Evolutionary conservation across 2,888 invertebrate species (phyloP), one percentile per base, ranked within the genome.

Genomic region (Lithophane socia): DNA sequence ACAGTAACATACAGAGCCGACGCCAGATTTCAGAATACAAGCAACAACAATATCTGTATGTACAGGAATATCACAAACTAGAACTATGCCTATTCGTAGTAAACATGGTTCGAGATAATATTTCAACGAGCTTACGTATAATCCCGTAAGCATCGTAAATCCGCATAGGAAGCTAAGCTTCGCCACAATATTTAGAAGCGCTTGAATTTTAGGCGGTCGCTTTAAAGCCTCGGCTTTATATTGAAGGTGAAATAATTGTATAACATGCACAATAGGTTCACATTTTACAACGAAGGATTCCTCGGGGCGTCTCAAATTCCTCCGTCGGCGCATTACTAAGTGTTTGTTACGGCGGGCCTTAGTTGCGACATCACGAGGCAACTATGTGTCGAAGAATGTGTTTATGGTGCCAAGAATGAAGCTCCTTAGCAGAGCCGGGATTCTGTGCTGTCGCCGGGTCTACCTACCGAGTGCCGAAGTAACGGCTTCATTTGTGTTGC

Each of bases 381-480:
- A 96, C 96, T 95, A 96, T 96, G 96, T 95, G 96, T 94, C 94
- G 94, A 95, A 96, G 95, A 96, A 96, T 96, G 96, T 95, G 95
- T 96, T 96, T 96, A 95, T 94, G 94, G 94, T 94, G 95, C 95
- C 95, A 95, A 94, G 94, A 95, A 95, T 95, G 93, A 92, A 93
- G 94, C 96, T 95, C 92, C 94, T 96, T 94, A 95, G 94, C 88
- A 86, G 86, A 85, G 83, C 80, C 81, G 86, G 87, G 84, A 88
- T 88, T 90, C 88, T 87, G 77, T 82, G 71, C 84, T 87, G 85
- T 89, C 86, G 82, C 61, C 72, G 85, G 83, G 80, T 79, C 47
- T 77, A 77, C 86, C 77, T 87, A 88, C 86, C 86, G 86, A 86
- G 87, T 88, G 86, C 84, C 79, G 75, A 86, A 80, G 83, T 89